Evolutionary conservation across 2,888 invertebrate genomes (phyloP), one percentile per base, ranked within the genome.

Genomic region (Heliothis peltigera): DNA sequence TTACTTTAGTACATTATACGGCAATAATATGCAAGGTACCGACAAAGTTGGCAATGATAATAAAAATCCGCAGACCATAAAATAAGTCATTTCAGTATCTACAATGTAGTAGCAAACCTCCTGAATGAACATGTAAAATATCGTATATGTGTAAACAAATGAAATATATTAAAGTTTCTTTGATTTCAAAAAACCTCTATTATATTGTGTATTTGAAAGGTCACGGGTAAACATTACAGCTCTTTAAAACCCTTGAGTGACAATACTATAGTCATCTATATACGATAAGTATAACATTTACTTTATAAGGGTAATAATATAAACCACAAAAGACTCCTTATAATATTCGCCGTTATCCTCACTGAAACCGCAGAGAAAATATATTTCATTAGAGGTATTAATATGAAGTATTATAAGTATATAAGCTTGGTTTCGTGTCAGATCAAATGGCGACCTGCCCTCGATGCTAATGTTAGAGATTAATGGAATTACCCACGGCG

Each of bases 401-500:
- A 88, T 89, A 87, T 87, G 86, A 84, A 87, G 83, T 80, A 84
- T 86, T 83, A 85, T 76, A 80, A 85, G 86, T 85, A 84, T 80
- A 86, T 86, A 87, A 87, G 84, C 83, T 83, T 77, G 75, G 76
- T 83, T 78, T 81, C 77, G 78, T 75, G 85, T 77, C 85, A 88
- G 89, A 91, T 91, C 89, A 91, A 91, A 91, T 86, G 88, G 84
- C 87, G 85, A 86, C 86, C 88, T 88, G 89, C 89, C 90, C 89
- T 85, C 88, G 80, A 91, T 90, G 91, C 86, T 91, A 91, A 91
- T 92, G 90, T 89, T 82, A 77, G 80, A 89, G 89, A 91, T 92
- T 91, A 92, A 92, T 92, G 89, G 87, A 90, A 91, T 91, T 90
- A 92, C 85, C 83, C 82, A 85, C 86, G 81, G 80, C 82, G 80